These are phyloP conservation scores for Acromyrmex heyeri DNA, from an alignment of 1,140 invertebrate genomes.

Conservation along the genomic window DNA sequence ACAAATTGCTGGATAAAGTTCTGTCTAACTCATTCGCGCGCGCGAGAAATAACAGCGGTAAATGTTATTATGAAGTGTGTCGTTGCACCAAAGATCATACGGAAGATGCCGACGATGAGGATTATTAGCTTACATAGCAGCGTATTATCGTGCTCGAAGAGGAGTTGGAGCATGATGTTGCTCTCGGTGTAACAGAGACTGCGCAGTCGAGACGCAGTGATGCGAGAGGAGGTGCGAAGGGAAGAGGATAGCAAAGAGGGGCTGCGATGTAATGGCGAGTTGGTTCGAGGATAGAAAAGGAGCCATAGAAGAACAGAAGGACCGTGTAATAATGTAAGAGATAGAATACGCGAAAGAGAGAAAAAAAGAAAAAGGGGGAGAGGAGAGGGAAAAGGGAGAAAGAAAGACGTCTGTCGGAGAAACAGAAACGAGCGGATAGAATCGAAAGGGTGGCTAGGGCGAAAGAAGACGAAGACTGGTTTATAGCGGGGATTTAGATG, in stretches of 20 bases:
- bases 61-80: conserved; percentile 68
- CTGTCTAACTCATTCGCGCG: conserved; percentile 48
- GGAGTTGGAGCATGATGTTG: conserved; percentile 54
- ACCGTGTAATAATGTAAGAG: background rate
- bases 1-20: conserved; percentile 64
- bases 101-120: conserved; percentile 69
- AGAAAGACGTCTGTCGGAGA: background rate
- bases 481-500: conserved; percentile 78
- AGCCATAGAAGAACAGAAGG: conserved; percentile 53
- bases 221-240: background rate
- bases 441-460: conserved; percentile 68
- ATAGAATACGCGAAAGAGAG: conserved; percentile 41
- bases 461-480: conserved; percentile 59
- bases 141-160: conserved; percentile 72
- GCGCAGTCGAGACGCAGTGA: conserved; percentile 33
- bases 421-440: conserved; percentile 44
- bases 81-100: conserved; percentile 70
- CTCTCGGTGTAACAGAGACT: conserved; percentile 48
- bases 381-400: background rate
- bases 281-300: conserved; percentile 38
- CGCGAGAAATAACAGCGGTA: conserved; percentile 73
- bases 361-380: conserved; percentile 46
- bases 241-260: conserved; percentile 54
- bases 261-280: conserved; percentile 60
- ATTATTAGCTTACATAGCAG: conserved; percentile 70